A percentile compares a stretch with the other conserved stretches of the same genome.
Conservation (phyloP, 2,888 invertebrate genomes). For the Callimorpha dominula region DNA sequence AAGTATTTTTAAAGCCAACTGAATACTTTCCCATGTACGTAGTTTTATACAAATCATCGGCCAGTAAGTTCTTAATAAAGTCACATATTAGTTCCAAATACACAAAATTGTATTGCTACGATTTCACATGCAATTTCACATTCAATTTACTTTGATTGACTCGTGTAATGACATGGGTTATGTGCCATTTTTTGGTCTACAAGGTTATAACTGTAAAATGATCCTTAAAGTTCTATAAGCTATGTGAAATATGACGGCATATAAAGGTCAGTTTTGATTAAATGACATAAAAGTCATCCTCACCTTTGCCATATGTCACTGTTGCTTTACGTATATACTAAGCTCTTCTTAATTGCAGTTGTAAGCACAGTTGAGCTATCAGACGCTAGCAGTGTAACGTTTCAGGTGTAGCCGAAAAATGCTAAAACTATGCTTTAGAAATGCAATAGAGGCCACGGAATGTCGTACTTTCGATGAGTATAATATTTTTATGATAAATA, state of each 20-base stretch:
- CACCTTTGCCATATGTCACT: neutral
- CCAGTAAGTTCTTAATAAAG: neutral
- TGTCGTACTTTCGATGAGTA: too few relatives aligned
- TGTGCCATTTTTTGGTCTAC: neutral
- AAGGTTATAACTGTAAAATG: neutral
- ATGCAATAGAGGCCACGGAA: too few relatives aligned
- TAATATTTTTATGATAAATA: too few relatives aligned
- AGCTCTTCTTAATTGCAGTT: too few relatives aligned
- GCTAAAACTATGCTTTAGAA: too few relatives aligned
- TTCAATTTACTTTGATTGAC: slow-evolving; percentile 4
- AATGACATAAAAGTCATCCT: neutral
- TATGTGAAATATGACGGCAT: neutral
- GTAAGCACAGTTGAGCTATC: too few relatives aligned
- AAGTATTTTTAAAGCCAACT: neutral
- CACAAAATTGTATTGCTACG: slow-evolving; percentile 7
- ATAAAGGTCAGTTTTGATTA: neutral
- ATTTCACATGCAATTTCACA: neutral
- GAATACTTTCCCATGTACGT: neutral
- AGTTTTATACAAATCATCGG: slow-evolving; percentile 19
- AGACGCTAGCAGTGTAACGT: too few relatives aligned
- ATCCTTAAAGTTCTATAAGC: slow-evolving; percentile 1
- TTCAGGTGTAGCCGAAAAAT: too few relatives aligned
- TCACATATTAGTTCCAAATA: neutral
- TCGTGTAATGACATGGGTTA: neutral
- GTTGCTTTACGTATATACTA: neutral